These are phyloP conservation scores for Dilophus febrilis DNA, from an alignment of 2,888 invertebrate species.

Conservation along the genomic window DNA sequence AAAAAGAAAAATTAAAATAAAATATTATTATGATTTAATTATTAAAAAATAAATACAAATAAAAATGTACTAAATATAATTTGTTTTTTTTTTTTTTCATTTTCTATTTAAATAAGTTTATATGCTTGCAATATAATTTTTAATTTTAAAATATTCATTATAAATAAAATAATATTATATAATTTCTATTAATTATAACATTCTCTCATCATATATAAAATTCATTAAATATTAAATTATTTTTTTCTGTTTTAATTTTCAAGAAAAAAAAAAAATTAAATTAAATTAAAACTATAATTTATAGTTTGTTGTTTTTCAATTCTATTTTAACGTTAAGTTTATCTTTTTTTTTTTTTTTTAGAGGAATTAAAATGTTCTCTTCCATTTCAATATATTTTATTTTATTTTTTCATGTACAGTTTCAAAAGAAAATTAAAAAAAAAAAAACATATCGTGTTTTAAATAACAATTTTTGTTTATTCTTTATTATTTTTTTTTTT, in stretches of 20 bases:
- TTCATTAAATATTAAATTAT: not conserved
- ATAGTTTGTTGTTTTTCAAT: not conserved
- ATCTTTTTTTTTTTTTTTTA: too few relatives aligned
- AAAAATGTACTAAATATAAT: too few relatives aligned
- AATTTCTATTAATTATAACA: not conserved
- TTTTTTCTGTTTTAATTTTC: too few relatives aligned
- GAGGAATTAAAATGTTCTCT: too few relatives aligned
- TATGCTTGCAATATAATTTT: conserved; percentile 1
- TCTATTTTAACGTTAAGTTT: not conserved
- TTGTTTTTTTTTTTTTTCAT: too few relatives aligned
- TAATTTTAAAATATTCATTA: not conserved
- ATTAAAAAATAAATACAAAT: too few relatives aligned
- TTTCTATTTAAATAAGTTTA: too few relatives aligned
- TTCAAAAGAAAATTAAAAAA: not conserved
- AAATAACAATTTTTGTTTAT: not conserved
- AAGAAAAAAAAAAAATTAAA: too few relatives aligned
- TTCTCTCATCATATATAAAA: not conserved
- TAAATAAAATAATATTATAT: not conserved
- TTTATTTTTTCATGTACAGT: not conserved
- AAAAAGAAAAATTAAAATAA: too few relatives aligned
- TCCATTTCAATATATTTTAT: too few relatives aligned
- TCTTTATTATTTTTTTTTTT: not conserved
- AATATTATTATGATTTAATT: too few relatives aligned
- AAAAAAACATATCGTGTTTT: not conserved
- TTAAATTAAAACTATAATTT: too few relatives aligned